Evolutionary conservation across 2,113 vertebrate genomes (phyloP).

Genomic region (Merops nubicus): DNA sequence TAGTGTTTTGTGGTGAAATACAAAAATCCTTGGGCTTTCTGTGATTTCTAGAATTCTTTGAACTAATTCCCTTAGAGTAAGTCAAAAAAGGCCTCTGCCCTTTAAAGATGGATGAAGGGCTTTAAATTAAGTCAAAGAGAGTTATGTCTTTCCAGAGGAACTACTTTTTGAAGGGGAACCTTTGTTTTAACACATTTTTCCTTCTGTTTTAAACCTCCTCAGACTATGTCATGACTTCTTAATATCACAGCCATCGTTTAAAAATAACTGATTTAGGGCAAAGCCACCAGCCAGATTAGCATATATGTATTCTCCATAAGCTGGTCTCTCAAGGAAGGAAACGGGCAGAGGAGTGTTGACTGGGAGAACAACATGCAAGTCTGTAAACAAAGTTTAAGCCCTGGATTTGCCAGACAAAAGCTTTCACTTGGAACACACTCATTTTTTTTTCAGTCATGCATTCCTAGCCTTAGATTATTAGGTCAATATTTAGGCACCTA

Average conservation of each 20-base stretch:
- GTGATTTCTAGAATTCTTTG: background rate
- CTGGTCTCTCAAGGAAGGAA: background rate
- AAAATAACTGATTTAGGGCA: background rate
- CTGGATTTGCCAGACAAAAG: background rate
- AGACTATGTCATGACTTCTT: background rate
- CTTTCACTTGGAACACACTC: background rate
- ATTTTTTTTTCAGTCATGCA: background rate
- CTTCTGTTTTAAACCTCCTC: background rate
- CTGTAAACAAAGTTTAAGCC: background rate
- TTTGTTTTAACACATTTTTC: background rate
- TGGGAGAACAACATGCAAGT: background rate
- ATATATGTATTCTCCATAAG: background rate
- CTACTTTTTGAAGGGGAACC: background rate
- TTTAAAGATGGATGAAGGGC: background rate
- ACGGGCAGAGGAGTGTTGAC: background rate
- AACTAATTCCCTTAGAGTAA: background rate
- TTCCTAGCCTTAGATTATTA: constrained; percentile 2
- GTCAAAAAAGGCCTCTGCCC: background rate
- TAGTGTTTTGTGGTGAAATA: background rate
- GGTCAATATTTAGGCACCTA: background rate
- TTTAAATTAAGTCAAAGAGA: background rate
- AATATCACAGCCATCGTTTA: background rate
- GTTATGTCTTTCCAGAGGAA: background rate
- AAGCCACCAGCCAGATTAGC: background rate
- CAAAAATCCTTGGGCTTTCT: background rate